Evolutionary conservation across 2,113 vertebrate genomes (phyloP).

Genomic region (Cynoglossus semilaevis): DNA sequence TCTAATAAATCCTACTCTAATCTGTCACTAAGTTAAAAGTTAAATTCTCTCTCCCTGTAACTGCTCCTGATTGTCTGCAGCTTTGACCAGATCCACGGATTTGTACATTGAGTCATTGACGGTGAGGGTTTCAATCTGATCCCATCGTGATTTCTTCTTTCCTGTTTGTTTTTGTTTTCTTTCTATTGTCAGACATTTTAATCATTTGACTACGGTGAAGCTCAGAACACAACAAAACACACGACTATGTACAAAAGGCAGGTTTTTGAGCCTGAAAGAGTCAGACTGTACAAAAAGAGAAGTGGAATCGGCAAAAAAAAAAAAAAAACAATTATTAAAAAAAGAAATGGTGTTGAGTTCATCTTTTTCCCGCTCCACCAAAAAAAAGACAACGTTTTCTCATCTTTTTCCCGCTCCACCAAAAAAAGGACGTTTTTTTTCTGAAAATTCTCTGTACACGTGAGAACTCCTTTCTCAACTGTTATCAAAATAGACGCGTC

Average conservation of each 20-base stretch:
- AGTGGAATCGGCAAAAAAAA: slow-evolving; percentile 21
- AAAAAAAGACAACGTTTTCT: slow-evolving; percentile 14
- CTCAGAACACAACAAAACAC: slow-evolving; percentile 43
- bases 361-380: slow-evolving; percentile 56
- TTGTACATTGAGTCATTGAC: slow-evolving; percentile 27
- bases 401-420: too few relatives aligned
- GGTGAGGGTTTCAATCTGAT: slow-evolving; percentile 13
- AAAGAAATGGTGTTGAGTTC: slow-evolving; percentile 54
- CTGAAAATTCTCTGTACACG: not conserved
- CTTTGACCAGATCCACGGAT: slow-evolving; percentile 49
- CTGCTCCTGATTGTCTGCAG: slow-evolving; percentile 71
- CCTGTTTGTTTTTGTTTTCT: not conserved
- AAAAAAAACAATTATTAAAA: slow-evolving; percentile 46
- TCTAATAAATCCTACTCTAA: slow-evolving; percentile 16
- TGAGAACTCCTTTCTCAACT: slow-evolving; percentile 13
- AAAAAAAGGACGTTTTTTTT: too few relatives aligned
- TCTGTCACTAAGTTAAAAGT: too few relatives aligned
- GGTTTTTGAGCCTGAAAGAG: slow-evolving; percentile 53
- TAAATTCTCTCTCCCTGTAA: slow-evolving; percentile 9
- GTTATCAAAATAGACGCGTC: slow-evolving; percentile 59
- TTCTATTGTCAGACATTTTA: slow-evolving; percentile 14
- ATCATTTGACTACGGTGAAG: slow-evolving; percentile 28
- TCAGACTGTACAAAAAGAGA: slow-evolving; percentile 33
- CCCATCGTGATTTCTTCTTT: slow-evolving; percentile 29
- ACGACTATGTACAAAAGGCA: slow-evolving; percentile 70